Percentiles rank a stretch among this genome's conserved stretches.
These are phyloP conservation scores for Tychaedon coryphoeus DNA, from an alignment of 2,113 vertebrate species.

Conservation along the genomic window DNA sequence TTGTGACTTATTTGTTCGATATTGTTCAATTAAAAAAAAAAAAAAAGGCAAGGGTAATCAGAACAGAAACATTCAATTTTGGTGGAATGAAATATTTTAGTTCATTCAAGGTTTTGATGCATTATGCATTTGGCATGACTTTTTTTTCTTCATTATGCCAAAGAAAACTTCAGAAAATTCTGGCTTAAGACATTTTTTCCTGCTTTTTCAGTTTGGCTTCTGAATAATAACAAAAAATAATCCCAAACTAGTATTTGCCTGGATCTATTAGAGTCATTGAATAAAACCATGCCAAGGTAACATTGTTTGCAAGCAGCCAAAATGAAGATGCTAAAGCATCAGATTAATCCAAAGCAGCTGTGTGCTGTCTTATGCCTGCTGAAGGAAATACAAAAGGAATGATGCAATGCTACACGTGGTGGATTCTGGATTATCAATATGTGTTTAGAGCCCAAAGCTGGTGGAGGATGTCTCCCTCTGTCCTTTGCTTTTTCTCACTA, in stretches of 20 bases:
- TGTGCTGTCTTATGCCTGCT: background rate
- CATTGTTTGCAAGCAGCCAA: background rate
- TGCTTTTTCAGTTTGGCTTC: background rate
- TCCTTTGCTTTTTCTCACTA: background rate
- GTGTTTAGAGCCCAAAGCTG: background rate
- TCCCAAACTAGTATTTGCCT: background rate
- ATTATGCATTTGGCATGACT: background rate
- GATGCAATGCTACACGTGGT: rapidly evolving
- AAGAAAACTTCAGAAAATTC: background rate
- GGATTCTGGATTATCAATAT: background rate
- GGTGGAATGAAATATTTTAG: background rate
- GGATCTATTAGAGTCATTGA: background rate
- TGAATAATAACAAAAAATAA: background rate
- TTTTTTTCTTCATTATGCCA: background rate
- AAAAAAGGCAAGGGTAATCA: background rate
- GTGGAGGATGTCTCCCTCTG: background rate
- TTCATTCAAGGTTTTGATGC: background rate
- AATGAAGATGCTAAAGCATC: background rate
- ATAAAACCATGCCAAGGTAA: background rate
- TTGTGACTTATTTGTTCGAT: background rate
- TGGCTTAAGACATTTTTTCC: background rate
- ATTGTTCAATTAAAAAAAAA: background rate
- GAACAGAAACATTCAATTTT: background rate
- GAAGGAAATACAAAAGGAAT: background rate
- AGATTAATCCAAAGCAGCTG: background rate